Percentiles rank a stretch among this genome's conserved stretches.
Evolutionary conservation across 2,888 invertebrate species (phyloP).

Genomic region (Ichneumoninae sp.): DNA sequence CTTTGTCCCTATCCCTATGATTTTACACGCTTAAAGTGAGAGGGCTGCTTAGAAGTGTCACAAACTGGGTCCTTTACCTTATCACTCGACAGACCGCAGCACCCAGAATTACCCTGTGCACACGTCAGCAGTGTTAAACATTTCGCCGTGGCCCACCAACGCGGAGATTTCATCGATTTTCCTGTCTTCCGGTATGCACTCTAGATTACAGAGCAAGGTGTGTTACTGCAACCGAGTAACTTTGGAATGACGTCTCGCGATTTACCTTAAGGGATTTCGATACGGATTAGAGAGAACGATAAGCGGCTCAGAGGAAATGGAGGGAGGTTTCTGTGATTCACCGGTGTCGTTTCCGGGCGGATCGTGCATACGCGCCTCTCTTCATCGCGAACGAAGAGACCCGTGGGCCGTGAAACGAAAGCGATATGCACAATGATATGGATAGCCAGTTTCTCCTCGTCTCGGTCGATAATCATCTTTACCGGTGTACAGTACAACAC

Average conservation of each 20-base stretch:
- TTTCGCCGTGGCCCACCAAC: background rate
- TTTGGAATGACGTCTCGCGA: constrained; percentile 63
- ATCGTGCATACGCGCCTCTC: background rate
- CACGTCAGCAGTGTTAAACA: background rate
- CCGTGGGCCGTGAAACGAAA: constrained; percentile 36
- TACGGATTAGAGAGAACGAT: constrained; percentile 73
- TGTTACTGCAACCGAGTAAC: constrained; percentile 15
- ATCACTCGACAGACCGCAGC: background rate
- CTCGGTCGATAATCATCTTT: constrained; percentile 52
- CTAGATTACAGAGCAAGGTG: constrained; percentile 5
- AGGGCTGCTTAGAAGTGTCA: no score
- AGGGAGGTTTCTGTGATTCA: background rate
- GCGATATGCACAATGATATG: constrained; percentile 51
- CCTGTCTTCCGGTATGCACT: background rate
- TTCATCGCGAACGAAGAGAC: background rate
- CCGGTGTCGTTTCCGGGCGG: constrained; percentile 11
- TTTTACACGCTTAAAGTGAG: no score
- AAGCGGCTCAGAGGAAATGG: constrained; percentile 70
- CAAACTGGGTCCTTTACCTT: no score
- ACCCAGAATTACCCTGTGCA: background rate
- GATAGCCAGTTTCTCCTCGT: constrained; percentile 48
- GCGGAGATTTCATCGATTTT: constrained; percentile 11
- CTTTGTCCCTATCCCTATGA: no score
- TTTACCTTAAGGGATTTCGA: constrained; percentile 74
- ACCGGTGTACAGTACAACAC: constrained; percentile 19